A percentile compares a stretch with the other conserved stretches of the same genome.
phyloP scores from a whole-genome alignment of 2,113 vertebrate species.

The Epinephelus cyanopodus region DNA sequence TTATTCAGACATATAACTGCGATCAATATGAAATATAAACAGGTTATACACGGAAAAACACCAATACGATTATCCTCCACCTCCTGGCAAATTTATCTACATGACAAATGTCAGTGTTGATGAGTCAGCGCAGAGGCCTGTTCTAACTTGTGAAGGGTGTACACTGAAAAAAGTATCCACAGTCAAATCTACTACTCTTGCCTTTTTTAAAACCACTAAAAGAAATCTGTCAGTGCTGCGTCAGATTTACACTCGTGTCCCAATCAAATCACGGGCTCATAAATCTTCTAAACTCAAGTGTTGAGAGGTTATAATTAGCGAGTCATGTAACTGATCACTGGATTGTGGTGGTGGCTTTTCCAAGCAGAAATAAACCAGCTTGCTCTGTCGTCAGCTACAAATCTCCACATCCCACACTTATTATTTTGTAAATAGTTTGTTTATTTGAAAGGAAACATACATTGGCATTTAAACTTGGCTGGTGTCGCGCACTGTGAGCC shows the following conservation, averaged over 20 bases:
- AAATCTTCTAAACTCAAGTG: background rate
- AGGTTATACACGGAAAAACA: constrained; percentile 10
- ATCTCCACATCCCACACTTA: background rate
- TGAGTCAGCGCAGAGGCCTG: constrained; percentile 65
- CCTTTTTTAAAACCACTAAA: background rate
- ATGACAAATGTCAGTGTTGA: constrained; percentile 26
- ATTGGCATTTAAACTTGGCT: background rate
- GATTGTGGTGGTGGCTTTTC: background rate
- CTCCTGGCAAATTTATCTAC: constrained; percentile 13
- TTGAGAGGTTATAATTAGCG: background rate
- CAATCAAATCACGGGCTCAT: background rate
- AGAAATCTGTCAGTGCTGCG: background rate
- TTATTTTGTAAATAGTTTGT: constrained; percentile 17
- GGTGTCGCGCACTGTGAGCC: background rate
- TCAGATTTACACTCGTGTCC: background rate
- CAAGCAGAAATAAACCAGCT: background rate
- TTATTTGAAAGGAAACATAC: constrained; percentile 15
- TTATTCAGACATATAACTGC: background rate
- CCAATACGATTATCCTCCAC: constrained; percentile 3
- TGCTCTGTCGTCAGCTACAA: background rate
- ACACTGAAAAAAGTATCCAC: constrained; percentile 13
- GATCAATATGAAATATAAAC: background rate
- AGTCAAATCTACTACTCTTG: background rate
- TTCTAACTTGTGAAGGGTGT: constrained; percentile 52
- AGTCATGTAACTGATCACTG: background rate